Conservation (phyloP, 35 echinoderm and acorn worm genomes). For the Hemicentrotus pulcherrimus region DNA sequence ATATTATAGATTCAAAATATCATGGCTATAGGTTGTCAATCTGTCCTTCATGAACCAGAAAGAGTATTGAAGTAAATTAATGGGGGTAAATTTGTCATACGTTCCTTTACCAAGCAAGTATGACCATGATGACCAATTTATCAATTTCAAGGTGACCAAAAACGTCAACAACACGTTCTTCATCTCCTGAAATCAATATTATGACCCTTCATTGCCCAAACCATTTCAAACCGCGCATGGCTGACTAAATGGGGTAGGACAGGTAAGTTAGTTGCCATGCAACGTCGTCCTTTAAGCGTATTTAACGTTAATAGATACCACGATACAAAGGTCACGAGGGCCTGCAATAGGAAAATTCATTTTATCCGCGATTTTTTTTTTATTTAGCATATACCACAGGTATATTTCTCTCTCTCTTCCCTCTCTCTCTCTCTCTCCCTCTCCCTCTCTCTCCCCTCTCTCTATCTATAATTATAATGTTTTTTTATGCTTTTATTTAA, state of each 20-base stretch:
- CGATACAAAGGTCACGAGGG: neutral
- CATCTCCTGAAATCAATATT: neutral
- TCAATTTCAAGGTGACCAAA: neutral
- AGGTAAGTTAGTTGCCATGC: neutral
- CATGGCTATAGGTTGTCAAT: neutral
- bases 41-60: neutral
- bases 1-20: too few relatives aligned
- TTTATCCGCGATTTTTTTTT: neutral
- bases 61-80: neutral
- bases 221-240: neutral
- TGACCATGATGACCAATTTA: neutral
- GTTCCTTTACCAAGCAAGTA: neutral
- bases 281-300: neutral
- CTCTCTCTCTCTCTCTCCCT: neutral
- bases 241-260: neutral
- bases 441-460: neutral
- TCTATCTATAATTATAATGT: too few relatives aligned
- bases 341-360: neutral
- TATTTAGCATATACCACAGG: too few relatives aligned
- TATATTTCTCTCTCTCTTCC: neutral
- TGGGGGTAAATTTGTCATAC: too few relatives aligned
- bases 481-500: too few relatives aligned
- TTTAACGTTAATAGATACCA: neutral
- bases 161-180: neutral
- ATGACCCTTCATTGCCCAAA: neutral